Conservation (phyloP, 1,140 invertebrate genomes). For the Drosophila dunni region DNA sequence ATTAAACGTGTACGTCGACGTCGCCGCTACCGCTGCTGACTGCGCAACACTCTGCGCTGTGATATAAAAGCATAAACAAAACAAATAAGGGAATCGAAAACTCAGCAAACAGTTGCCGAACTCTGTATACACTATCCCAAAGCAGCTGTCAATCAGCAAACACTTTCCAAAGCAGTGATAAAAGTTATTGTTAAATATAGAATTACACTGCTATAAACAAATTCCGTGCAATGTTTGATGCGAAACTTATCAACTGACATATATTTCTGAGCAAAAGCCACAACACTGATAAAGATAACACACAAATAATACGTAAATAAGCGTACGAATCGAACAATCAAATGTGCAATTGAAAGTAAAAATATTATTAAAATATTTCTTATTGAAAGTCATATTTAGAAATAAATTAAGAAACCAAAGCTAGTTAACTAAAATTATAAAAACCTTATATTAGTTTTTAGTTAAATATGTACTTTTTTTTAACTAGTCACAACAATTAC, state of each 20-base stretch:
- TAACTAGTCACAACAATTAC: neutral
- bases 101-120: neutral
- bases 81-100: slow-evolving; percentile 26
- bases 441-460: too few relatives aligned
- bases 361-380: too few relatives aligned
- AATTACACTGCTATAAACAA: neutral
- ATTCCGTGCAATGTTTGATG: neutral
- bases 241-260: neutral
- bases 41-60: slow-evolving; percentile 10
- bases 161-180: neutral
- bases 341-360: neutral
- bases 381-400: too few relatives aligned
- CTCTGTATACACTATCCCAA: neutral
- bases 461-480: too few relatives aligned
- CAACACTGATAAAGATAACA: slow-evolving; percentile 9
- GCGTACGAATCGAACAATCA: neutral
- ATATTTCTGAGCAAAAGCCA: neutral
- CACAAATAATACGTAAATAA: slow-evolving; percentile 9
- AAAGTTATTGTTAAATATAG: neutral
- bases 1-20: slow-evolving; percentile 44
- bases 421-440: too few relatives aligned
- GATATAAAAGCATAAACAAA: slow-evolving; percentile 50
- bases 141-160: neutral
- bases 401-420: too few relatives aligned
- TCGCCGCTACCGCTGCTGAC: slow-evolving; percentile 19